Conservation (phyloP, 1,140 invertebrate genomes). For the Plectrocnemia conspersa region DNA sequence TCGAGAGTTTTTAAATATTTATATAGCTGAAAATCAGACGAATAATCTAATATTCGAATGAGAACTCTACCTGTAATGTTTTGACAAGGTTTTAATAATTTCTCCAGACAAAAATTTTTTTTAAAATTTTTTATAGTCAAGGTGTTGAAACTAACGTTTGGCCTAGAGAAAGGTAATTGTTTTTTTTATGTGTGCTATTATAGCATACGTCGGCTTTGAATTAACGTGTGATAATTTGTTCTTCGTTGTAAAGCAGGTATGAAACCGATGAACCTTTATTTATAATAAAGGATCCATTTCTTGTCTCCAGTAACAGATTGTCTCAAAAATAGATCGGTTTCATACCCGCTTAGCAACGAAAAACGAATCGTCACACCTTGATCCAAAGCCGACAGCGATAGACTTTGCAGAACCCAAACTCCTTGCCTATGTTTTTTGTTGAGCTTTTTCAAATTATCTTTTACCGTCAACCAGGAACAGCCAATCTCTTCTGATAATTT, state of each 20-base stretch:
- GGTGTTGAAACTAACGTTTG: constrained; percentile 28
- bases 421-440: constrained; percentile 13
- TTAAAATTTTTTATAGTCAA: constrained; percentile 11
- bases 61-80: too few relatives aligned
- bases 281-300: constrained; percentile 37
- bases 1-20: too few relatives aligned
- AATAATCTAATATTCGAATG: too few relatives aligned
- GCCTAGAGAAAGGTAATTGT: constrained; percentile 31
- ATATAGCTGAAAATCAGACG: too few relatives aligned
- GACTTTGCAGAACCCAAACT: constrained; percentile 28
- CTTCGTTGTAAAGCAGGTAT: too few relatives aligned
- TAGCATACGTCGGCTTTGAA: too few relatives aligned
- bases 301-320: constrained; percentile 35
- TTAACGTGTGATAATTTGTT: too few relatives aligned
- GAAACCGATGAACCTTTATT: too few relatives aligned
- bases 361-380: constrained; percentile 17
- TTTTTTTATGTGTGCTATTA: constrained; percentile 35
- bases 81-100: too few relatives aligned
- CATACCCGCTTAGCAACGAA: constrained; percentile 32
- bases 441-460: neutral
- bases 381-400: constrained; percentile 12
- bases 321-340: constrained; percentile 35
- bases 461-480: constrained; percentile 8
- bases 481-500: constrained; percentile 9
- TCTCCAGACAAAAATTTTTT: constrained; percentile 35